Evolutionary conservation across 2,797 vertebrate genomes (phyloP), one percentile per base, ranked within the genome.

Genomic region (Gymnocypris eckloni): DNA sequence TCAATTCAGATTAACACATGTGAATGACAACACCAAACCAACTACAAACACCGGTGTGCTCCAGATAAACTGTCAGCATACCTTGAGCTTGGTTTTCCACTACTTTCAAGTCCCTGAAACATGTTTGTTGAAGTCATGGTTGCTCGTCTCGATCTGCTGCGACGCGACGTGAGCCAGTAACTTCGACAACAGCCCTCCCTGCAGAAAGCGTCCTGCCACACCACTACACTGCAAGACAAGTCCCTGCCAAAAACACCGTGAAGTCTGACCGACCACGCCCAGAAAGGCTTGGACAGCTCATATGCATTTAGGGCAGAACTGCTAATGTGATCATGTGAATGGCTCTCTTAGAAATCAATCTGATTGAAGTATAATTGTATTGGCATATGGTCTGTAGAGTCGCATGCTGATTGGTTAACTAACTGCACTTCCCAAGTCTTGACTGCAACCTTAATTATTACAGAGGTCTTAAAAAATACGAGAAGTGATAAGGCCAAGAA

Each of bases 91-190:
- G 95, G 90, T 87, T 96, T 97, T 2, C 90, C 45, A 4, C 90
- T 92, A 5, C 48, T 86, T 2, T 95, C 96, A 20, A 96, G 75
- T 0, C 92, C 95, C 87, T 95, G 96, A 81, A 96, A 99, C 95
- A 96, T 97, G 92, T 94, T 95, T 15, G 93, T 97, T 4, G 90
- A 96, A 95, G 95, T 96, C 96, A 97, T 96, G 9, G 89, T 94
- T 88, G 86, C 87, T 92, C 86, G 81, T 86, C 91, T 92, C 59
- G 11, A 41, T 75, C 52, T 59, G 15, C 7, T 25, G 41, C 25
- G 48, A 75, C 45, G 59, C 25, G 48, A 75, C 45, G 59, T 79
- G 54, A 22, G 37, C 85, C 86, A 92, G 87, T 91, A 91, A 92
- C 92, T 92, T 91, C 84, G 81, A 89, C 93, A 79, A 84, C 75